Evolutionary conservation across 2,797 vertebrate species (phyloP), one percentile per base, ranked within the genome.

Genomic region (Eulemur albifrons): DNA sequence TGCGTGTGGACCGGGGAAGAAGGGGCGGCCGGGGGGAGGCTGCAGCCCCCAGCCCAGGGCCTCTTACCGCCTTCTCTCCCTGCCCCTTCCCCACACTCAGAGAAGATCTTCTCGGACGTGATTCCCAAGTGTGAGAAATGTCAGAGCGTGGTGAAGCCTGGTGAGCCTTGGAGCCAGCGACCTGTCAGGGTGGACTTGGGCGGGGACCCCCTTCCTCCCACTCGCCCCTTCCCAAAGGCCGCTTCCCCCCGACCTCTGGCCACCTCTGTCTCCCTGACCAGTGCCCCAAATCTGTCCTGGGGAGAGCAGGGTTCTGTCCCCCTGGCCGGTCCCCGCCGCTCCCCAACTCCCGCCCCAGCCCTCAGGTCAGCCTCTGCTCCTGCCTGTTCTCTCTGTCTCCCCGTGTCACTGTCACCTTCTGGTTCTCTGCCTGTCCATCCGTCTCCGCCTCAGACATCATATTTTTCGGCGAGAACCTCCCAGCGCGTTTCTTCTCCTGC

Each of bases 401-500:
- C 52, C 3, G 0, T 52, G 25, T 84, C 95, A 80, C 86, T 32
- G 13, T 79, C 67, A 43, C 79, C 52, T 35, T 80, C 69, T 79
- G 54, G 70, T 75, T 43, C 86, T 75, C 30, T 63, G 54, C 80
- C n/a, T 8, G 10, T 93, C 90, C 57, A 1, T 90, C 93, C n/a
- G 2, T 77, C 40, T 88, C 76, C 9, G 11, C 88, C 73, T 94
- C 97, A 99, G 99, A 99, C 96, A 99, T 99, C 14, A 99, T 99
- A 40, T 99, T 99, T 98, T 99, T 99, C 75, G 99, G 99, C 0
- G 99, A 99, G 98, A 99, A 98, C 91, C 98, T 99, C 6, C 99
- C 99, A 0, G 95, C 98, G 0, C 98, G 99, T n/a, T 99, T 99
- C 98, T 99, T 99, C 98, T 99, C 99, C 32, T 98, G 99, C 13